Conservation (phyloP, 1,140 invertebrate species). For the Danaus melanippus region DNA sequence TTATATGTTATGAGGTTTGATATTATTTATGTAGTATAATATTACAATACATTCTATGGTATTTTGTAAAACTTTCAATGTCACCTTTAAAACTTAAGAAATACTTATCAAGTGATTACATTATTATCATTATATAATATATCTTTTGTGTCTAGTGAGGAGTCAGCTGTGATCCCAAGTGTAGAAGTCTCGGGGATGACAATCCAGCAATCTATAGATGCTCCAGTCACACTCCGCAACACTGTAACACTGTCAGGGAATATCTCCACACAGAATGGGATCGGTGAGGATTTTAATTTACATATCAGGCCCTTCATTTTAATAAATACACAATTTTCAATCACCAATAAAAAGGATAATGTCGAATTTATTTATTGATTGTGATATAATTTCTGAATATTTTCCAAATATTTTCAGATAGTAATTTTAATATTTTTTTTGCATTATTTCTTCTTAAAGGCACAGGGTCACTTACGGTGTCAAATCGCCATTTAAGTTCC, state of each 20-base stretch:
- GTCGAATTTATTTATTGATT: no score
- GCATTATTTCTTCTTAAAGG: slow-evolving; percentile 51
- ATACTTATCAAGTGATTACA: no score
- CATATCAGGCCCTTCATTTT: background rate
- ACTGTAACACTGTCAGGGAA: slow-evolving; percentile 86
- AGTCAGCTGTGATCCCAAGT: slow-evolving; percentile 75
- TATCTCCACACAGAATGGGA: slow-evolving; percentile 89
- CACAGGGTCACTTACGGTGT: slow-evolving; percentile 80
- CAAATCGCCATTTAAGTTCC: slow-evolving; percentile 83
- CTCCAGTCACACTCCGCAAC: slow-evolving; percentile 88
- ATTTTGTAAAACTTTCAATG: no score
- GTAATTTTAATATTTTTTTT: no score
- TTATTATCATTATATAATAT: no score
- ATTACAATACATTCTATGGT: slow-evolving; percentile 1
- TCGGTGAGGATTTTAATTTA: slow-evolving; percentile 66
- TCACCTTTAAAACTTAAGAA: no score
- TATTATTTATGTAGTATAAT: slow-evolving; percentile 11
- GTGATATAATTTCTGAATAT: background rate
- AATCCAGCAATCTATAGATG: slow-evolving; percentile 93
- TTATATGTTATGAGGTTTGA: background rate
- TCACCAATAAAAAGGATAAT: no score
- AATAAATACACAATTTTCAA: background rate
- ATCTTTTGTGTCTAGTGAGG: slow-evolving; percentile 63
- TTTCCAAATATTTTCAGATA: no score
- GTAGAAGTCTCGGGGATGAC: slow-evolving; percentile 94